A percentile compares a stretch with the other conserved stretches of the same genome.
Conservation (phyloP, 2,797 vertebrate genomes). For the Garrulus glandarius region DNA sequence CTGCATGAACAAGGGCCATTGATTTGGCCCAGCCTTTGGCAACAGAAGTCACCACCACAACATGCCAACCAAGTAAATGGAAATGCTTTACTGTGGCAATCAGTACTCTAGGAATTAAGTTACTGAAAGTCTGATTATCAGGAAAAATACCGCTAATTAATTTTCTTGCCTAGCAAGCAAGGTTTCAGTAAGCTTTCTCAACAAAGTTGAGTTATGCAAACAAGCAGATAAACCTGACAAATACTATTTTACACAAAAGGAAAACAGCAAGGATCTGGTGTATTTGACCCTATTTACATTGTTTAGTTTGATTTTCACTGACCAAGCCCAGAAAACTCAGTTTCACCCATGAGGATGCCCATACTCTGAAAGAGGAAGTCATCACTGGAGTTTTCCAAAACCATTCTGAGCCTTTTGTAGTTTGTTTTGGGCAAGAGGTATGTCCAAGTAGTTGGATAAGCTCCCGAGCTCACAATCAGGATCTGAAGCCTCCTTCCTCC, state of each 20-base stretch:
- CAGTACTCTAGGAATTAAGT: neutral
- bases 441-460: neutral
- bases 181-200: neutral
- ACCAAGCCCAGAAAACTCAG: neutral
- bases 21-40: neutral
- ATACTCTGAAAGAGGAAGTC: neutral
- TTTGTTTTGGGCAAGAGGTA: neutral
- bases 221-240: neutral
- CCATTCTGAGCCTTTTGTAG: neutral
- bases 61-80: neutral
- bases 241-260: neutral
- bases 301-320: neutral
- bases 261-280: neutral
- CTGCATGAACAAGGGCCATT: neutral
- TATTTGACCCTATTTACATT: neutral
- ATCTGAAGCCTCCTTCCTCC: neutral
- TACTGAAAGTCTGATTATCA: neutral
- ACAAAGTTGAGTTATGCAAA: neutral
- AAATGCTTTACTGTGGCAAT: neutral
- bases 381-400: neutral
- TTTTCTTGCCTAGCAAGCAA: neutral
- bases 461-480: rapidly evolving
- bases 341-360: neutral
- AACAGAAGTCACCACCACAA: neutral
- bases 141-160: neutral